Evolutionary conservation across 2,797 vertebrate genomes (phyloP).

Genomic region (Sphaeramia orbicularis): DNA sequence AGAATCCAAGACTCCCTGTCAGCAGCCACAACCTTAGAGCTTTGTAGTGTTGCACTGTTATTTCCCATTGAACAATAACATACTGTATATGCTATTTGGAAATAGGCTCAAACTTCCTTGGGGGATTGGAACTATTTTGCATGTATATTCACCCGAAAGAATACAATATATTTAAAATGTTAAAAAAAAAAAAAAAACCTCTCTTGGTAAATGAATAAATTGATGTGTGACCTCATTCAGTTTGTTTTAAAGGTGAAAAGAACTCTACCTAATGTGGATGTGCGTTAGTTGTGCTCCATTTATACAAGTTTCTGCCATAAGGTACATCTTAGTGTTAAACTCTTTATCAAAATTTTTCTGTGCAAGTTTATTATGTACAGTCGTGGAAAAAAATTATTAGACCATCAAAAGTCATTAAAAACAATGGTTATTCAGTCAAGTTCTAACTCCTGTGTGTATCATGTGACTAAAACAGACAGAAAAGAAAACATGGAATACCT

Average conservation of each 20-base stretch:
- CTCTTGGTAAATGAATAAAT: constrained; percentile 23
- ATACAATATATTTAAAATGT: background rate
- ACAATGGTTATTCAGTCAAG: too few relatives aligned
- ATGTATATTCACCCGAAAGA: background rate
- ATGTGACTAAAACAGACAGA: too few relatives aligned
- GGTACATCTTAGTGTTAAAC: constrained; percentile 68
- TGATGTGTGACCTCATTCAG: constrained; percentile 15
- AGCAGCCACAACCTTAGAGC: constrained; percentile 70
- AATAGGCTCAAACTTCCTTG: constrained; percentile 36
- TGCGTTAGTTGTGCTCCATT: constrained; percentile 34
- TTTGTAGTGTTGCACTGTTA: constrained; percentile 50
- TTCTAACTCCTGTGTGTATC: too few relatives aligned
- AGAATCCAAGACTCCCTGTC: constrained; percentile 68
- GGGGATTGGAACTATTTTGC: constrained; percentile 34
- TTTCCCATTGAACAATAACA: constrained; percentile 55
- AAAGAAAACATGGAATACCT: too few relatives aligned
- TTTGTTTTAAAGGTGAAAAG: constrained; percentile 48
- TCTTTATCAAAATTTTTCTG: constrained; percentile 57
- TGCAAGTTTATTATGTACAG: constrained; percentile 25
- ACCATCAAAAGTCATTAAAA: too few relatives aligned
- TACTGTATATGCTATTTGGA: constrained; percentile 51
- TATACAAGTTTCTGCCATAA: constrained; percentile 61
- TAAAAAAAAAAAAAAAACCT: background rate
- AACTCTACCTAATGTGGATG: constrained; percentile 14
- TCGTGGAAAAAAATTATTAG: too few relatives aligned